Evolutionary conservation across 1,140 invertebrate genomes (phyloP), one percentile per base, ranked within the genome.

Genomic region (Leguminivora glycinivorella): DNA sequence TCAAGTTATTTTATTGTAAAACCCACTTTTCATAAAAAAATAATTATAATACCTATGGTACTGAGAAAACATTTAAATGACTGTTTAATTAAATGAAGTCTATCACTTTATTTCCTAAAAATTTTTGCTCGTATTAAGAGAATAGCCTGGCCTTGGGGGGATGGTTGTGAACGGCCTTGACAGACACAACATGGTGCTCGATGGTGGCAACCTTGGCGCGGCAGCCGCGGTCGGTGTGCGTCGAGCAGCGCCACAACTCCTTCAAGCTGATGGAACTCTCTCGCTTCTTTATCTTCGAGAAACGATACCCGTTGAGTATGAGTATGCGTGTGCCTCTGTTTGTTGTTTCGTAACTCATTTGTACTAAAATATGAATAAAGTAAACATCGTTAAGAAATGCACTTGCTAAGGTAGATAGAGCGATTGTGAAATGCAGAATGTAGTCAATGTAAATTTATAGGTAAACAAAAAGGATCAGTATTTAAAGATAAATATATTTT

Each of bases 151-250:
- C 1, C 1, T 19, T 52, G 0, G 0, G 43, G 43, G 43, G 12
- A 67, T 73, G 72, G 29, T 63, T 73, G 68, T 73, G 72, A 43
- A 4, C 14, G 6, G 29, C 19, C n/a, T 58, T 56, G 9, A 68
- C 19, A 10, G 14, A 17, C 19, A 70, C 38, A 10, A 73, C 52
- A 3, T 38, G 5, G 9, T 70, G 38, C 5, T 70, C 26, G 0
- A 68, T 12, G 14, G 72, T 73, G 34, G 60, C 24, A 4, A 68
- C 22, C 19, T 40, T 40, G 4, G 72, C 66, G 3, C n/a, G 29
- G 26, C 72, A 73, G 1, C 52, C 56, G n/a, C 26, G 14, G 25
- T 31, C 6, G 58, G 25, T 29, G 58, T 63, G 26, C n/a, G 58
- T 29, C 12, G 58, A 63, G 26, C 58, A 63, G 12, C 58, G 58